Evolutionary conservation across 2,797 vertebrate genomes (phyloP).

Genomic region (Danio jaintianensis): DNA sequence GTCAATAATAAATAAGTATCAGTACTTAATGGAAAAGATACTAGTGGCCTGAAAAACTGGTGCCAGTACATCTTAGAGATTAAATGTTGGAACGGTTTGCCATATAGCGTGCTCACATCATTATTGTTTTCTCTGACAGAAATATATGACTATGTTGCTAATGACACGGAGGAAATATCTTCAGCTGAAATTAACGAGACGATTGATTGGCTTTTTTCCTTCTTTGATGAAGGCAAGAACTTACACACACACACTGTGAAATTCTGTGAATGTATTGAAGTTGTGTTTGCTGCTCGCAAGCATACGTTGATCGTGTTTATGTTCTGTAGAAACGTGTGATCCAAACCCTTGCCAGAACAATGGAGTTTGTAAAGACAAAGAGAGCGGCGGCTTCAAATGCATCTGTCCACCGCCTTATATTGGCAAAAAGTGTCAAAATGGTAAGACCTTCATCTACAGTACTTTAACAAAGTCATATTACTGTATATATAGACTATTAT

Average conservation of each 20-base stretch:
- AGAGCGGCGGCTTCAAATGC: slow-evolving; percentile 58
- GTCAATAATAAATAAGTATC: too few species aligned
- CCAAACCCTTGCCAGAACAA: slow-evolving; percentile 73
- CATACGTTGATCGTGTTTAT: not conserved
- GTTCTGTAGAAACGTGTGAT: slow-evolving; percentile 66
- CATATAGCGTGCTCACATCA: not conserved
- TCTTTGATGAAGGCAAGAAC: slow-evolving; percentile 62
- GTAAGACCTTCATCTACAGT: slow-evolving; percentile 46
- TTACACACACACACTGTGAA: slow-evolving; percentile 34
- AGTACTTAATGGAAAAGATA: too few species aligned
- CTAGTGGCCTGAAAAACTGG: too few species aligned
- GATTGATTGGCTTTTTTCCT: slow-evolving; percentile 69
- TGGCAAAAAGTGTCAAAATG: slow-evolving; percentile 71
- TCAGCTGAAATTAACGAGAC: not conserved
- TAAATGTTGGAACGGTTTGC: too few species aligned
- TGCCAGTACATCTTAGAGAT: too few species aligned
- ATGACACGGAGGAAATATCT: slow-evolving; percentile 39
- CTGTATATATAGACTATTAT: too few species aligned
- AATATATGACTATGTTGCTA: slow-evolving; percentile 51
- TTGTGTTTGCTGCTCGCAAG: not conserved
- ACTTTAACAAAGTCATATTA: not conserved
- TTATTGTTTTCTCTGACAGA: slow-evolving; percentile 27
- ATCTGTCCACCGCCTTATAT: slow-evolving; percentile 66
- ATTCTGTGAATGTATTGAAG: not conserved
- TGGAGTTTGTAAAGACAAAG: slow-evolving; percentile 56